Evolutionary conservation across 2,888 invertebrate species (phyloP).

Genomic region (Athrips mouffetella): DNA sequence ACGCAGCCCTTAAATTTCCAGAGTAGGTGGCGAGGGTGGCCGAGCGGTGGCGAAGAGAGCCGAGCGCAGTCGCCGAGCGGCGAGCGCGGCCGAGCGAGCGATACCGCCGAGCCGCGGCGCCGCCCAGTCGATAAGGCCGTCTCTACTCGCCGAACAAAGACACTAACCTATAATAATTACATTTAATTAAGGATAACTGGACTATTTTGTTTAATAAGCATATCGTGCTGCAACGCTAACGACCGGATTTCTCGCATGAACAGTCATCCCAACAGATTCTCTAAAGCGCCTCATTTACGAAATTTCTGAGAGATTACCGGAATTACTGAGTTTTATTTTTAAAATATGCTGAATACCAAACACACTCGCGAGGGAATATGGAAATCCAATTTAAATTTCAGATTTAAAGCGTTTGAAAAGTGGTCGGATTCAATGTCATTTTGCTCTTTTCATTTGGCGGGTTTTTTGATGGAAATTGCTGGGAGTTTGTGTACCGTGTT

Average conservation of each 20-base stretch:
- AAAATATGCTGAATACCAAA: neutral
- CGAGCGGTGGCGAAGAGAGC: constrained; percentile 48
- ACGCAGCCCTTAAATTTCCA: constrained; percentile 74
- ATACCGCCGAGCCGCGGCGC: constrained; percentile 67
- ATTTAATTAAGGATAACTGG: constrained; percentile 72
- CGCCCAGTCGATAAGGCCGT: constrained; percentile 79
- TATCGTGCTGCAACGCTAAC: constrained; percentile 47
- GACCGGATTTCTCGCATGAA: constrained; percentile 39
- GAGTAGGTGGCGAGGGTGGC: constrained; percentile 44
- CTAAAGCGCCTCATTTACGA: constrained; percentile 2
- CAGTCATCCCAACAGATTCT: constrained; percentile 26
- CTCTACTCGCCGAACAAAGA: constrained; percentile 75
- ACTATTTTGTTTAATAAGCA: constrained; percentile 64
- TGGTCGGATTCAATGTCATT: constrained; percentile 9
- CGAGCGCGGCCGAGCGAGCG: constrained; percentile 40
- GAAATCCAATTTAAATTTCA: constrained; percentile 17
- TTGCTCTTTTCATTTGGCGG: constrained; percentile 2
- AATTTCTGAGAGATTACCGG: neutral
- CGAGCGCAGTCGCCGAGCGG: constrained; percentile 44
- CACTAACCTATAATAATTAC: constrained; percentile 77
- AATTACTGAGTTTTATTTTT: no score
- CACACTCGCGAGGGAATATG: constrained; percentile 12
- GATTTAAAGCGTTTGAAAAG: constrained; percentile 13
- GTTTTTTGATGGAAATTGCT: neutral
- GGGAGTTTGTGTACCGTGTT: neutral